Evolutionary conservation across 2,888 invertebrate species (phyloP).

Genomic region (Meandrusa payeni): DNA sequence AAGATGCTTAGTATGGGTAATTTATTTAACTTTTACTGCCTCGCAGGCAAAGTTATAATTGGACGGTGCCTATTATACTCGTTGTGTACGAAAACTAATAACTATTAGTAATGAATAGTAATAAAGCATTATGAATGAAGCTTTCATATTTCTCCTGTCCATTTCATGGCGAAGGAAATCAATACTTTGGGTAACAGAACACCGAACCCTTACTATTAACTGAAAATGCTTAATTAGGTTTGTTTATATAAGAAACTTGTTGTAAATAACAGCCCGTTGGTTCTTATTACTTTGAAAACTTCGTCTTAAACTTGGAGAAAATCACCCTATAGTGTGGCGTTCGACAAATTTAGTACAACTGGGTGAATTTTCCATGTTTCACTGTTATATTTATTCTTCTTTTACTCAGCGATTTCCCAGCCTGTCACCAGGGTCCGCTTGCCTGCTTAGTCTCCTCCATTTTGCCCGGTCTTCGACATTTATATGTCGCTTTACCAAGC

Average conservation of each 20-base stretch:
- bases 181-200: slow-evolving; percentile 70
- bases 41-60: slow-evolving; percentile 39
- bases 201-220: slow-evolving; percentile 68
- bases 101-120: slow-evolving; percentile 35
- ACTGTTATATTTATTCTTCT: too few relatives aligned
- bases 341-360: too few relatives aligned
- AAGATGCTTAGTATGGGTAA: slow-evolving; percentile 39
- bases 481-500: too few relatives aligned
- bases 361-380: too few relatives aligned
- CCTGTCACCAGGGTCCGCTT: too few relatives aligned
- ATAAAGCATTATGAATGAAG: slow-evolving; percentile 40
- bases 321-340: too few relatives aligned
- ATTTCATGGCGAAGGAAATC: slow-evolving; percentile 49
- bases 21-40: slow-evolving; percentile 44
- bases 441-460: too few relatives aligned
- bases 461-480: too few relatives aligned
- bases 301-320: too few relatives aligned
- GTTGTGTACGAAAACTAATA: slow-evolving; percentile 31
- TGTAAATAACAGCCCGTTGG: too few relatives aligned
- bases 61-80: slow-evolving; percentile 27
- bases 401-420: too few relatives aligned
- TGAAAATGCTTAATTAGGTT: slow-evolving; percentile 75
- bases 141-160: slow-evolving; percentile 38
- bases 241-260: slow-evolving; percentile 41
- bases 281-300: too few relatives aligned